Evolutionary conservation across 2,113 vertebrate species (phyloP).

Genomic region (Phyllostomus discolor): DNA sequence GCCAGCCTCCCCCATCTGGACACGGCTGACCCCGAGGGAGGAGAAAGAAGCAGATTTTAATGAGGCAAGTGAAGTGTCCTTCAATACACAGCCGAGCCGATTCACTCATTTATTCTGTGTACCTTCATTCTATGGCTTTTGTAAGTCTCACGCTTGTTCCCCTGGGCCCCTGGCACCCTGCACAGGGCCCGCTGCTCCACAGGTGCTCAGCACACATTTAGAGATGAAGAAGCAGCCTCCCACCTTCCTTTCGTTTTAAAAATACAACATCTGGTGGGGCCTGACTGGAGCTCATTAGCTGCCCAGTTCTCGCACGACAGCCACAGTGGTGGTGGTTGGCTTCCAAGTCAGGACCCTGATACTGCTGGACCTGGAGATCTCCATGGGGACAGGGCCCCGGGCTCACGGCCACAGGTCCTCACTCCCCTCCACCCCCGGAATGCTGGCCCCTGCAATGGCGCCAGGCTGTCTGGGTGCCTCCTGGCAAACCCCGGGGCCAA

Average conservation of each 20-base stretch:
- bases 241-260: background rate
- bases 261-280: background rate
- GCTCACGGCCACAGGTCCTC: background rate
- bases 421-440: background rate
- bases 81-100: too few species aligned
- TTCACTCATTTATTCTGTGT: background rate
- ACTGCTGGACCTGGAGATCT: background rate
- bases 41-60: background rate
- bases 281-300: background rate
- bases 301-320: background rate
- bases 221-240: background rate
- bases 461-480: background rate
- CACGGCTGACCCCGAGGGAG: background rate
- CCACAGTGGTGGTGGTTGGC: fast-evolving
- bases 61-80: background rate
- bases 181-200: fast-evolving
- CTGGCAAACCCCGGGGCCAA: background rate
- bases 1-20: constrained; percentile 19
- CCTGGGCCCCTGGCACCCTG: fast-evolving
- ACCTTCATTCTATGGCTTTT: background rate
- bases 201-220: background rate
- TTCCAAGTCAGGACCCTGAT: background rate
- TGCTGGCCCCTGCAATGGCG: background rate
- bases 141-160: background rate
- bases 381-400: background rate